Conservation (phyloP, 2,888 invertebrate genomes). For the Habroteleia sp. region DNA sequence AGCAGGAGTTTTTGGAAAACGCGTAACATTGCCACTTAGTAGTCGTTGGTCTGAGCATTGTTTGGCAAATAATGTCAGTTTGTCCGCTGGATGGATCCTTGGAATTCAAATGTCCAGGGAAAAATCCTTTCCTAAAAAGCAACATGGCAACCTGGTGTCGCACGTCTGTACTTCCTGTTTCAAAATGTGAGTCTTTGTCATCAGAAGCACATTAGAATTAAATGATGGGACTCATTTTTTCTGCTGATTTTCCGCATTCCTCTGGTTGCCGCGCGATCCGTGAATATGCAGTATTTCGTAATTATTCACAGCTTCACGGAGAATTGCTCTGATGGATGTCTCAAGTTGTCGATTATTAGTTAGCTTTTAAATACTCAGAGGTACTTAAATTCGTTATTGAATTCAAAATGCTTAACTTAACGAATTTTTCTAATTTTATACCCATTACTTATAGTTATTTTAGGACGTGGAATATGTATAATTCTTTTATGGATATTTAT, state of each 20-base stretch:
- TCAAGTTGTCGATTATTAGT: constrained; percentile 11
- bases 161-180: constrained; percentile 64
- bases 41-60: constrained; percentile 70
- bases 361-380: neutral
- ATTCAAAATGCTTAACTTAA: too few relatives aligned
- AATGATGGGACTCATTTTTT: constrained; percentile 57
- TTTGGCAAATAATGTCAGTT: constrained; percentile 75
- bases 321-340: constrained; percentile 4
- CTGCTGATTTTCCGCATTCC: constrained; percentile 48
- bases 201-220: constrained; percentile 45
- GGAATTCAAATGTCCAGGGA: constrained; percentile 63
- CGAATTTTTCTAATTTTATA: too few relatives aligned
- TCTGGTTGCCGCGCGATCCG: constrained; percentile 9
- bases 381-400: too few relatives aligned
- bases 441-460: too few relatives aligned
- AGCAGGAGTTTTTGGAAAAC: constrained; percentile 73
- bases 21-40: constrained; percentile 75
- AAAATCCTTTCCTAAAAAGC: constrained; percentile 63
- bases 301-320: constrained; percentile 4
- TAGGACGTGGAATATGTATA: too few relatives aligned
- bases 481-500: too few relatives aligned
- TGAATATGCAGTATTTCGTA: neutral
- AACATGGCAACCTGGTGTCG: constrained; percentile 63
- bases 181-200: constrained; percentile 53
- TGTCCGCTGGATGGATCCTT: constrained; percentile 68